A percentile compares a stretch with the other conserved stretches of the same genome.
These are phyloP conservation scores for Anagyrus pseudococci DNA, from an alignment of 2,888 invertebrate species.

Conservation along the genomic window DNA sequence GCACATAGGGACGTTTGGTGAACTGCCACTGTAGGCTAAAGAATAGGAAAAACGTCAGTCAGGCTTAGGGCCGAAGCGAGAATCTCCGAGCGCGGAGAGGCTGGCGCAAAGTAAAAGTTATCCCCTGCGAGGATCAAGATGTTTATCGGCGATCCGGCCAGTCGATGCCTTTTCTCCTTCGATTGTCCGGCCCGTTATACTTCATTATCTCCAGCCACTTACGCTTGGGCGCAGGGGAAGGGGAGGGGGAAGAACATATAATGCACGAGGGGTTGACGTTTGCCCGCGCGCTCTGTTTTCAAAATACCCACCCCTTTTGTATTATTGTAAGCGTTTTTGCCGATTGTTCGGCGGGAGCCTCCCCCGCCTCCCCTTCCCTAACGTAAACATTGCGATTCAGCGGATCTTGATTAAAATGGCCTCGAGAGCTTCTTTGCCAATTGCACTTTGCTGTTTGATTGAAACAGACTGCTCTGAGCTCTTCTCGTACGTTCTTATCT, in stretches of 20 bases:
- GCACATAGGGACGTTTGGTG: neutral
- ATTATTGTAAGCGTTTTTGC: neutral
- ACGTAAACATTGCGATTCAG: too few relatives aligned
- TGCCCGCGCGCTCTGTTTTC: neutral
- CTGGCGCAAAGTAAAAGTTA: neutral
- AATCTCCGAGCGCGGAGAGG: slow-evolving; percentile 10
- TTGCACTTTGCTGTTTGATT: too few relatives aligned
- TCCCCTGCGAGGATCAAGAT: slow-evolving; percentile 42
- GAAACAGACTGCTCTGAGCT: too few relatives aligned
- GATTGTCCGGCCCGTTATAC: slow-evolving; percentile 22
- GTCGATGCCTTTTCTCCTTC: slow-evolving; percentile 26
- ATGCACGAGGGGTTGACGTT: neutral
- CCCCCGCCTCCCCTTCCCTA: neutral
- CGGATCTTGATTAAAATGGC: too few relatives aligned
- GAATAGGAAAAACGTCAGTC: slow-evolving; percentile 59
- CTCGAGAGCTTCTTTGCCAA: too few relatives aligned
- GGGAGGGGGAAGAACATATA: too few relatives aligned
- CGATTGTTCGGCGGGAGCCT: neutral
- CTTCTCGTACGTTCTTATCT: too few relatives aligned
- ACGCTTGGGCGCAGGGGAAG: too few relatives aligned
- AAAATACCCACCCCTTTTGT: neutral
- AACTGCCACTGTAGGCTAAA: too few relatives aligned
- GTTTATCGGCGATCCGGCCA: slow-evolving; percentile 35
- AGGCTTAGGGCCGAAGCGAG: slow-evolving; percentile 49
- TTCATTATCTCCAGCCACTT: slow-evolving; percentile 30